phyloP scores from a whole-genome alignment of 2,888 invertebrate genomes.

The Macrosiphum euphorbiae region DNA sequence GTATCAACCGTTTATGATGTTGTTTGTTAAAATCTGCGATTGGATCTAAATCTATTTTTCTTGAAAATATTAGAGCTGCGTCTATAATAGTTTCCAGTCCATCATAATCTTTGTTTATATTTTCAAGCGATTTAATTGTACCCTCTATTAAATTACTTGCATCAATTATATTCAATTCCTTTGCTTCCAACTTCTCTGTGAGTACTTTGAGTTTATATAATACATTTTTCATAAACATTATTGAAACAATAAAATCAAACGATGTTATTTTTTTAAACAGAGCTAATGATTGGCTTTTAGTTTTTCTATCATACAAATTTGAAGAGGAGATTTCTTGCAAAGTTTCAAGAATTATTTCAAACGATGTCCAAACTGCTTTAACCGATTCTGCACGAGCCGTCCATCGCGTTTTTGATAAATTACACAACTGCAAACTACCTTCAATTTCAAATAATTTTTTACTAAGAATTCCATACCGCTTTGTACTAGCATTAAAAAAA shows the following conservation, averaged over 20 bases:
- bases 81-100: constrained; percentile 11
- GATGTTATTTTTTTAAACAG: constrained; percentile 8
- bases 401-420: constrained; percentile 47
- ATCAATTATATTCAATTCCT: constrained; percentile 50
- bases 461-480: constrained; percentile 35
- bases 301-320: constrained; percentile 61
- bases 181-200: constrained; percentile 24
- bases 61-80: constrained; percentile 26
- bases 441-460: constrained; percentile 41
- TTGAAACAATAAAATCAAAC: constrained; percentile 40
- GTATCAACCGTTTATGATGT: constrained; percentile 42
- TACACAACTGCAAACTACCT: constrained; percentile 32
- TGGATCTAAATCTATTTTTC: constrained; percentile 29
- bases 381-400: constrained; percentile 19
- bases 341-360: constrained; percentile 27
- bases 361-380: constrained; percentile 25
- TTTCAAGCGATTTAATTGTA: constrained; percentile 50
- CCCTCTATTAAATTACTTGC: constrained; percentile 44
- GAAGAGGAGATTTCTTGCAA: constrained; percentile 43
- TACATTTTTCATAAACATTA: constrained; percentile 45
- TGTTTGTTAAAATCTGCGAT: constrained; percentile 39
- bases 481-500: constrained; percentile 47
- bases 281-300: constrained; percentile 21
- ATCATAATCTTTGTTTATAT: constrained; percentile 35
- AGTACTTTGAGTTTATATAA: constrained; percentile 50